A percentile compares a stretch with the other conserved stretches of the same genome.
Evolutionary conservation across 2,113 vertebrate species (phyloP).

Genomic region (Onychorhynchus coronatus): DNA sequence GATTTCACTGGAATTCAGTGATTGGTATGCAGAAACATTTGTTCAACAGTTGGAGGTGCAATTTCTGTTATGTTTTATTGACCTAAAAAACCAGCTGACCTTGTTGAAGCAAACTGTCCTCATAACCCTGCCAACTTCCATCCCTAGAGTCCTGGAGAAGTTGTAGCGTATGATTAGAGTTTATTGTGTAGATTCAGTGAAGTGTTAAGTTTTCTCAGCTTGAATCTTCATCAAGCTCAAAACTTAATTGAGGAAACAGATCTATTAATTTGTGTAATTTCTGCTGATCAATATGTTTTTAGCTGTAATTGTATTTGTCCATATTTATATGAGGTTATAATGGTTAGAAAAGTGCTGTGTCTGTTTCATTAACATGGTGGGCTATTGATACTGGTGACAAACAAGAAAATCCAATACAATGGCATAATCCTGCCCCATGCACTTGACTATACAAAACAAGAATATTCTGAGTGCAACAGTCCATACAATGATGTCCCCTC

Average conservation of each 20-base stretch:
- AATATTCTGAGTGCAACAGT: neutral
- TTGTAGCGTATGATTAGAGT: slow-evolving; percentile 15
- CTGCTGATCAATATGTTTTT: neutral
- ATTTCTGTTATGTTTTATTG: slow-evolving; percentile 57
- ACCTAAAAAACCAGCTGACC: slow-evolving; percentile 47
- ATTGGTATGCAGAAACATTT: slow-evolving; percentile 30
- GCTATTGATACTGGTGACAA: neutral
- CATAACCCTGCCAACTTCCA: slow-evolving; percentile 21
- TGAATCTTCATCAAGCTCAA: slow-evolving; percentile 1
- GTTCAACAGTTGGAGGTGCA: neutral
- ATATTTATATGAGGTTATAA: neutral
- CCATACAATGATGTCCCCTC: neutral
- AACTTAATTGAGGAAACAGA: neutral
- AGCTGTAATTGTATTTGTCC: neutral
- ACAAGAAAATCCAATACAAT: neutral
- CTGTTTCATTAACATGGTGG: neutral
- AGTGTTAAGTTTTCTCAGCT: slow-evolving; percentile 36
- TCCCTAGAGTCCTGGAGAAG: neutral
- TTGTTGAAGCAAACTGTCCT: slow-evolving; percentile 35
- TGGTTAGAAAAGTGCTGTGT: neutral
- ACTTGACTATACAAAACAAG: neutral
- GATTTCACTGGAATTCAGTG: slow-evolving; percentile 25
- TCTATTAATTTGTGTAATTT: neutral
- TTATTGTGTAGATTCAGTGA: slow-evolving; percentile 38
- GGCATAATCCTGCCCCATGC: neutral